These are phyloP conservation scores for Pseudoatta argentina DNA, from an alignment of 1,140 invertebrate species.

Conservation along the genomic window DNA sequence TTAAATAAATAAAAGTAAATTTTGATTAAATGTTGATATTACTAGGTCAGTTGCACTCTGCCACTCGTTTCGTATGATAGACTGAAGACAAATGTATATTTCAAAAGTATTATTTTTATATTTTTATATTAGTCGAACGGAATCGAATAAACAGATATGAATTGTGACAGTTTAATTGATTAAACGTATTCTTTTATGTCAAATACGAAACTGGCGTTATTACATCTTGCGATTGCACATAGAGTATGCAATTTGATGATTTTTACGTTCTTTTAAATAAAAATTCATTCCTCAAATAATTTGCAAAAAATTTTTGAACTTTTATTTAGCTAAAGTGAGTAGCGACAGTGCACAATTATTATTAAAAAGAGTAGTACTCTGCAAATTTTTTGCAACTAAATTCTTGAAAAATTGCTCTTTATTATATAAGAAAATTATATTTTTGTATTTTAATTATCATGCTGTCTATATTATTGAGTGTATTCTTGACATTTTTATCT, in stretches of 20 bases:
- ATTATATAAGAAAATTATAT: neutral
- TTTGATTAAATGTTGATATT: neutral
- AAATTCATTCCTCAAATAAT: constrained; percentile 1
- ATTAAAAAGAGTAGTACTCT: neutral
- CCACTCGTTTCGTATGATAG: neutral
- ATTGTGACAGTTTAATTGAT: constrained; percentile 21
- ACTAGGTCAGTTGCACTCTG: neutral
- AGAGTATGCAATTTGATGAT: neutral
- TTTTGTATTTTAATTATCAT: neutral
- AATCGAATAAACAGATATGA: neutral
- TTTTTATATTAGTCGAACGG: neutral
- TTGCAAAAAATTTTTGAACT: neutral
- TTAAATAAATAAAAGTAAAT: constrained; percentile 14
- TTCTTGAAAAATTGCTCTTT: neutral
- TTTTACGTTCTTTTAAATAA: neutral
- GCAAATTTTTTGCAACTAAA: neutral
- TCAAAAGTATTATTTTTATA: constrained; percentile 9
- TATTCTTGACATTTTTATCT: neutral
- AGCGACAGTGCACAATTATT: neutral
- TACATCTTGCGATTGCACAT: neutral
- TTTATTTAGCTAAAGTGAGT: neutral
- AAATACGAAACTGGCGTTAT: constrained; percentile 10
- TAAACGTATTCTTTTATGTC: neutral
- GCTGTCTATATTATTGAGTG: neutral
- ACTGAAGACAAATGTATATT: neutral